phyloP scores from a whole-genome alignment of 2,888 invertebrate species.

The Diarsia dahlii region DNA sequence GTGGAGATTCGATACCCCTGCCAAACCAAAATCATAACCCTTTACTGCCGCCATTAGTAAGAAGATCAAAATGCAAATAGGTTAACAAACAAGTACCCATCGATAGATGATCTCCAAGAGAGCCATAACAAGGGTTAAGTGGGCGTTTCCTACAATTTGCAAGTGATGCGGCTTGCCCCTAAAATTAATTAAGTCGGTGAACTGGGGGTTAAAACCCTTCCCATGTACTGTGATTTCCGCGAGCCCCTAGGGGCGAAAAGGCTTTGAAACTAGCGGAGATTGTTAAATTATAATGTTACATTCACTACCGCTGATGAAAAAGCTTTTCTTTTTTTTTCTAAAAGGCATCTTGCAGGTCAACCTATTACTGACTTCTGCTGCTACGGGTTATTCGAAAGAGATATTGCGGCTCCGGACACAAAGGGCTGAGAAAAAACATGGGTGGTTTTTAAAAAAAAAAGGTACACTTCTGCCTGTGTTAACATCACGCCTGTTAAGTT shows the following conservation, averaged over 20 bases:
- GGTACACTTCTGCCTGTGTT: too few species aligned
- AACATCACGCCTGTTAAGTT: too few species aligned
- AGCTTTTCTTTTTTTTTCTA: too few species aligned
- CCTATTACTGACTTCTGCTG: too few species aligned
- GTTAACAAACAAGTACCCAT: constrained; percentile 52
- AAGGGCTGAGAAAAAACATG: too few species aligned
- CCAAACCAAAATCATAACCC: constrained; percentile 32
- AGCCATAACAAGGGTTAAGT: constrained; percentile 54
- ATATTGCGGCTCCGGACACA: too few species aligned
- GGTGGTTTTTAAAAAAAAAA: too few species aligned
- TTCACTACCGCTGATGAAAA: too few species aligned
- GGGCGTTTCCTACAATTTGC: constrained; percentile 56
- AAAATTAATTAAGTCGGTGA: constrained; percentile 62
- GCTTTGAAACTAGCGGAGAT: constrained; percentile 41
- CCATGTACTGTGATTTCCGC: constrained; percentile 52
- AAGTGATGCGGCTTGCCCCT: constrained; percentile 58
- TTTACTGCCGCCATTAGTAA: constrained; percentile 25
- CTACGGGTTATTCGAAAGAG: too few species aligned
- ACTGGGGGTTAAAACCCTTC: constrained; percentile 58
- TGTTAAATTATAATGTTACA: constrained; percentile 1
- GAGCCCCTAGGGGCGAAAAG: constrained; percentile 29
- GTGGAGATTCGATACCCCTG: neutral
- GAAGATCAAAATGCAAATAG: constrained; percentile 56
- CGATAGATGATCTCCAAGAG: constrained; percentile 58
- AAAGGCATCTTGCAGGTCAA: too few species aligned